Conservation (phyloP, 2,888 invertebrate genomes). For the Leptopilina drosophilae region DNA sequence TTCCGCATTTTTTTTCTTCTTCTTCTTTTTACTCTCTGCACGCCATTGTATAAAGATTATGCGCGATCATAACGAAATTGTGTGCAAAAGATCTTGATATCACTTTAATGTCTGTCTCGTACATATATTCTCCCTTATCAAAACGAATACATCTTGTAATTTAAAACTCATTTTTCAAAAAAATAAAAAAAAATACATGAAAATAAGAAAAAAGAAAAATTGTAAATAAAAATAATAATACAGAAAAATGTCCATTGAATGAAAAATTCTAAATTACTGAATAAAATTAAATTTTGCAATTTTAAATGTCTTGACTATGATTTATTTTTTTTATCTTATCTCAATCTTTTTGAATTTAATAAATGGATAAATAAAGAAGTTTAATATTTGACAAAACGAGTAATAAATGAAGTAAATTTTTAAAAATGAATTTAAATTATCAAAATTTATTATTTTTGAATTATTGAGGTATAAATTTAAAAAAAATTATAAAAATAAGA, state of each 20-base stretch:
- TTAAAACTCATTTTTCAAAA: neutral
- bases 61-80: slow-evolving; percentile 48
- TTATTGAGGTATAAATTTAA: no score
- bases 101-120: slow-evolving; percentile 67
- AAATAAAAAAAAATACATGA: no score
- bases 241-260: neutral
- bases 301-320: no score
- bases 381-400: neutral
- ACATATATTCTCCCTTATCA: slow-evolving; percentile 24
- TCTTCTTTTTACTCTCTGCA: slow-evolving; percentile 34
- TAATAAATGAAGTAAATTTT: neutral
- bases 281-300: neutral
- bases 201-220: neutral
- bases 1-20: neutral
- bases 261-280: neutral
- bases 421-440: no score
- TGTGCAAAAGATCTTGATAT: slow-evolving; percentile 66
- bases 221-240: no score
- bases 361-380: no score
- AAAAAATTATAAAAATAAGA: neutral
- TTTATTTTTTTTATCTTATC: no score
- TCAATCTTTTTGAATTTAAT: no score
- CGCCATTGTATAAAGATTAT: slow-evolving; percentile 74
- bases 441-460: no score
- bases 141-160: neutral